Evolutionary conservation across 2,888 invertebrate genomes (phyloP), one percentile per base, ranked within the genome.

Genomic region (Theretra japonica): DNA sequence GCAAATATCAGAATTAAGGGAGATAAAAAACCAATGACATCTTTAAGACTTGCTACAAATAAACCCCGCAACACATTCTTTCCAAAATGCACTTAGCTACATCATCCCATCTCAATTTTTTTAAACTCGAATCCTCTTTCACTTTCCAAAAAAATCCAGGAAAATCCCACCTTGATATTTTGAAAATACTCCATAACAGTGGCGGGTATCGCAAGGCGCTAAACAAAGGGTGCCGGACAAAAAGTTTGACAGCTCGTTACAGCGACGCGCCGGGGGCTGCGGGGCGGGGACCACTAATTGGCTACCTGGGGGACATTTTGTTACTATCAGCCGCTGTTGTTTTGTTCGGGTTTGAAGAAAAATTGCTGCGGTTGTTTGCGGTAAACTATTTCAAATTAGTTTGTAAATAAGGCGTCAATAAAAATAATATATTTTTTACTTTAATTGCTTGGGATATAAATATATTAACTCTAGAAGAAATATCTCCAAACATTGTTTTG

Each of bases 201-300:
- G 78, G 77, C 77, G 77, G 75, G 76, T 76, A 65, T 65, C 62
- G 53, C n/a, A 41, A 65, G 62, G n/a, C 60, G 76, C 75, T 84
- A 85, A 86, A 87, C 87, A 89, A 88, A 88, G 86, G 86, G 85
- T 84, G 83, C 78, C 80, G 80, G 77, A 81, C 86, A 91, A 90
- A 91, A 91, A 91, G 88, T 91, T 90, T 91, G 91, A 89, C 92
- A 87, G 88, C 88, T 92, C 90, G 91, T 91, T 92, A 90, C 81
- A 79, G 77, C 72, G 76, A 74, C 77, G 76, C 78, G 76, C 58
- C 72, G 62, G 62, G 62, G 62, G 62, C 21, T 23, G 21, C 21
- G 74, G 76, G 78, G 69, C 65, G 78, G 80, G 82, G 80, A 76
- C 75, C 77, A 80, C 88, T 92, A 91, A 92, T 92, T 92, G 92